Evolutionary conservation across 2,113 vertebrate genomes (phyloP).

Genomic region (Colossoma macropomum): DNA sequence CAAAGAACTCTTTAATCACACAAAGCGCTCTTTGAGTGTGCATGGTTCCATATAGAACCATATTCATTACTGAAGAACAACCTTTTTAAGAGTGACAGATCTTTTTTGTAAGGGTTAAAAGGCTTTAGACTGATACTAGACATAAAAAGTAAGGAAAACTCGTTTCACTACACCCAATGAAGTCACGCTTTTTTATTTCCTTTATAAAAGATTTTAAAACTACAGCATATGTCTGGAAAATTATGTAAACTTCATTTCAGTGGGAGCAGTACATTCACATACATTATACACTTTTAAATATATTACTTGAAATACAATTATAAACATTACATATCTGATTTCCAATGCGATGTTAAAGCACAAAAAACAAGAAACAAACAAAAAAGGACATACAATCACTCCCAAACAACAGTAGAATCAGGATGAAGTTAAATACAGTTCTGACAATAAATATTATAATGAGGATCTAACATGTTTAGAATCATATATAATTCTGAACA

Average conservation of each 20-base stretch:
- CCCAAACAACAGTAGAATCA: neutral
- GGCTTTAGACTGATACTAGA: too few relatives aligned
- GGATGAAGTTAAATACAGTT: neutral
- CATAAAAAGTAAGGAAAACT: too few relatives aligned
- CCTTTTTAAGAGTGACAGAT: too few relatives aligned
- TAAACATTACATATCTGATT: neutral
- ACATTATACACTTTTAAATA: neutral
- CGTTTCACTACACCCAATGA: neutral
- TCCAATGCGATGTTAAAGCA: neutral
- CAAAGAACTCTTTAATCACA: too few relatives aligned
- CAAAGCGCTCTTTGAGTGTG: too few relatives aligned
- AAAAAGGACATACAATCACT: neutral
- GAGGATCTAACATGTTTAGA: neutral
- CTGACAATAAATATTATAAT: neutral
- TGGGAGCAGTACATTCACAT: conserved; percentile 1
- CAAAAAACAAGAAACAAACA: neutral
- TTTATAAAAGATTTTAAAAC: conserved; percentile 13
- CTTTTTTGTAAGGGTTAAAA: too few relatives aligned
- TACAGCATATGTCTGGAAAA: conserved; percentile 11
- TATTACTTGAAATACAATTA: neutral
- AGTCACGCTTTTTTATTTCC: neutral
- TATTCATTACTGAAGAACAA: too few relatives aligned
- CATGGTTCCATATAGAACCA: too few relatives aligned
- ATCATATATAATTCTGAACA: neutral
- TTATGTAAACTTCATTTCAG: neutral